Base-by-base conservation (phyloP, 2,113 vertebrate species). In the Manacus vitellinus region DNA sequence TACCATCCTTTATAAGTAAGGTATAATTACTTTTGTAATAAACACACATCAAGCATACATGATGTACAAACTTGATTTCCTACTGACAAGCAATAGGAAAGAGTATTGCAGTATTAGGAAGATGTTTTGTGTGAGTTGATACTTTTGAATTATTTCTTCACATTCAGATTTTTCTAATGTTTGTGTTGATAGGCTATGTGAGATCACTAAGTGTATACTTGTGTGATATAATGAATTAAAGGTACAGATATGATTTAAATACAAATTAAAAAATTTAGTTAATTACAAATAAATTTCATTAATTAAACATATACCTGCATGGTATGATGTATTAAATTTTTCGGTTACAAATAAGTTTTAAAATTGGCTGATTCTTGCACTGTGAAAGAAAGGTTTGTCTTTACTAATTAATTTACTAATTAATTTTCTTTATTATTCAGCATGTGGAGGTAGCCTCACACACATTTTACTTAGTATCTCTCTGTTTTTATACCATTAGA, bases 251-350 rank as follows among this genome's bases (percentile, higher is more conserved):
- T 8, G 1, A 61, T 56, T 70, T 85, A 43, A 84, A 68, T 27
- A 44, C 0, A 66, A 49, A 22, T 58, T 5, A 1, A 24, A 47
- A 35, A 0, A 54, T 62, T 47, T 58, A 7, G 2, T 56, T 63
- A 58, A 83, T 74, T 70, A 37, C 3, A 82, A 52, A 33, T 35
- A 54, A 43, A 70, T 65, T 70, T 16, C 4, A n/a, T 44, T 62
- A 47, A 62, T 47, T 63, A 41, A 58, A 61, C 25, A 0, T 43
- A 71, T 25, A n/a, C 5, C 9, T 80, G 19, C 10, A 14, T 2
- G 1, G 3, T 41, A 44, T 49, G 12, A 33, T n/a, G 46, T 25
- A 46, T 41, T 61, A 51, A 76, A 44, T 33, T 67, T 3, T 39
- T 76, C 4, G 9, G 7, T 61, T 49, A 46, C 12, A 80, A 33